Base-by-base conservation (phyloP, 2,888 invertebrate genomes). In the Melieria crassipennis region DNA sequence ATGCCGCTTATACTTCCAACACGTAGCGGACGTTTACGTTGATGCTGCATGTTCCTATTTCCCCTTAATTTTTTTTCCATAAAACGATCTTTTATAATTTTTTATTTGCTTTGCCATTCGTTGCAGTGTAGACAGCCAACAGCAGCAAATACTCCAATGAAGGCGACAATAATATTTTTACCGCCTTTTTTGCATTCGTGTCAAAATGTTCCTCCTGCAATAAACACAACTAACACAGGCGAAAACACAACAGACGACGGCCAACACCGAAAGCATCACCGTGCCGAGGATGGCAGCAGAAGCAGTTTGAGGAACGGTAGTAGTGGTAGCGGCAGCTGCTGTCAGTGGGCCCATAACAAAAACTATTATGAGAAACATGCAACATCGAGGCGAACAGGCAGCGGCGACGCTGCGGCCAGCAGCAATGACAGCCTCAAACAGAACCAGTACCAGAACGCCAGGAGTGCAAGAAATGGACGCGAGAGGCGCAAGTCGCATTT, bases 91-190 rank as follows among this genome's bases (percentile, higher is more conserved):
- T 30, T 30, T 30, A 30, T 30, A 30, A 30, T 30, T 30, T 30
- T 30, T 30, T 3, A 0, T 30, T 30, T 30, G 30, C 30, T 30
- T 30, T 30, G 30, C 30, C 30, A 30, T 30, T 30, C 30, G 30
- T 30, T 30, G 30, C 30, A 30, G 30, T 30, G 30, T 30, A 30
- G 30, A 69, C 65, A 67, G 45, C 69, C 60, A 62, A 72, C 69
- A 71, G 61, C 75, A 70, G 66, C 69, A 73, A 70, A 73, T 67
- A 75, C 73, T 75, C 73, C 71, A 76, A 79, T 79, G 76, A 75
- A 79, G 77, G 81, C 81, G 79, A 82, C 83, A 79, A 82, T 82
- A 83, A 82, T 81, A 79, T 82, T 82, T 82, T 82, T 83, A 81
- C 82, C 83, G 81, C 83, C 83, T 79, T 80, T 80, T 75, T 80